A percentile compares a stretch with the other conserved stretches of the same genome.
Conservation (phyloP, 2,113 vertebrate species). For the Tetraodon nigroviridis region DNA sequence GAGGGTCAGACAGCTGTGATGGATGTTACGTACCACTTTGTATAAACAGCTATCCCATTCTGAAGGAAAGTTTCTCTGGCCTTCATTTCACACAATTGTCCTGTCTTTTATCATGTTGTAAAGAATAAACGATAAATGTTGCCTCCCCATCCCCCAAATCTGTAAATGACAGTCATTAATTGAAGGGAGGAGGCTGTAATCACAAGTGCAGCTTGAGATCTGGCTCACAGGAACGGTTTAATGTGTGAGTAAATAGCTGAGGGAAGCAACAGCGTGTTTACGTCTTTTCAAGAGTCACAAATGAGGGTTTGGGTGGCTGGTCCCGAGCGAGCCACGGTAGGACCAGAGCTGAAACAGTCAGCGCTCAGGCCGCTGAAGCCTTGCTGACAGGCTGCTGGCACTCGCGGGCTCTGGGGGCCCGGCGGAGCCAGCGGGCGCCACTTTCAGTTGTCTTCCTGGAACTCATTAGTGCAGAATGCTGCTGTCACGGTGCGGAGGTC, state of each 20-base stretch:
- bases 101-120: conserved; percentile 44
- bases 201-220: conserved; percentile 48
- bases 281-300: conserved; percentile 57
- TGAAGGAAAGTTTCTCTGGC: conserved; percentile 58
- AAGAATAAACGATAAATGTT: conserved; percentile 48
- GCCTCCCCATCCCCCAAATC: conserved; percentile 21
- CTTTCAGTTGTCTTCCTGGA: conserved; percentile 38
- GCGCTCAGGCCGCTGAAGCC: conserved; percentile 45
- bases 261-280: conserved; percentile 17
- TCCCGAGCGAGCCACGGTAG: conserved; percentile 35
- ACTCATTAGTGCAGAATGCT: conserved; percentile 7
- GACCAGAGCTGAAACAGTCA: conserved; percentile 24
- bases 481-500: neutral
- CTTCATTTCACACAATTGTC: conserved; percentile 35
- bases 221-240: conserved; percentile 32
- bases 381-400: conserved; percentile 40
- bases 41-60: conserved; percentile 30
- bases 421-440: conserved; percentile 2
- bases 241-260: conserved; percentile 8
- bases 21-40: conserved; percentile 31
- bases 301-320: conserved; percentile 64
- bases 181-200: conserved; percentile 42
- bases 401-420: conserved; percentile 3
- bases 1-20: conserved; percentile 40
- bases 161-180: conserved; percentile 51